These are phyloP conservation scores for Carterocephalus palaemon DNA, from an alignment of 2,888 invertebrate species.

Conservation along the genomic window DNA sequence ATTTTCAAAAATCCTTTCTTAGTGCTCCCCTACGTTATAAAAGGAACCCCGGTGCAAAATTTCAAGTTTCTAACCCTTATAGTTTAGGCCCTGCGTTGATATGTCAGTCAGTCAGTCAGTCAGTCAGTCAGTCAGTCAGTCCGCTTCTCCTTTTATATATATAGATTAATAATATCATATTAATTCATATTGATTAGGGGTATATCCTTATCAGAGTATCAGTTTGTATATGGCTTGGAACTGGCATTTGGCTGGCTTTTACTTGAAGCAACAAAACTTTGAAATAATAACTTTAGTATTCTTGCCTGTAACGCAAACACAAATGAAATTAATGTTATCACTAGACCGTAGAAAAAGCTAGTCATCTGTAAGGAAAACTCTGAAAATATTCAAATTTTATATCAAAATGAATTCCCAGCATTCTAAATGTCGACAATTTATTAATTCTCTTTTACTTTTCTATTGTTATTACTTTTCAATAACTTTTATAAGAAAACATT, in stretches of 20 bases:
- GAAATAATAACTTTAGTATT: too few species aligned
- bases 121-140: too few species aligned
- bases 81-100: too few species aligned
- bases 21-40: too few species aligned
- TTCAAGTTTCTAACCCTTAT: too few species aligned
- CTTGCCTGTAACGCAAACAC: neutral
- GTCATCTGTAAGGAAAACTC: slow-evolving; percentile 13
- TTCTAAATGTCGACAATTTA: slow-evolving; percentile 31
- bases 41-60: too few species aligned
- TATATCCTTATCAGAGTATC: too few species aligned
- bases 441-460: slow-evolving; percentile 19
- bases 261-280: neutral
- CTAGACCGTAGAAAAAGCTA: neutral
- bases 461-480: slow-evolving; percentile 16
- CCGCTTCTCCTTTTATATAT: too few species aligned
- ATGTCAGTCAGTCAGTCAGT: too few species aligned
- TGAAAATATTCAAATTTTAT: slow-evolving; percentile 28
- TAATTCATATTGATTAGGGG: too few species aligned
- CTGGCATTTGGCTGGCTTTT: neutral
- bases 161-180: too few species aligned
- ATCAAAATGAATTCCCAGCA: slow-evolving; percentile 32
- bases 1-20: too few species aligned
- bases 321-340: neutral
- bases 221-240: neutral
- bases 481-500: slow-evolving; percentile 19